Base-by-base conservation (phyloP, 2,113 vertebrate genomes). In the Plecturocebus donacophilus region DNA sequence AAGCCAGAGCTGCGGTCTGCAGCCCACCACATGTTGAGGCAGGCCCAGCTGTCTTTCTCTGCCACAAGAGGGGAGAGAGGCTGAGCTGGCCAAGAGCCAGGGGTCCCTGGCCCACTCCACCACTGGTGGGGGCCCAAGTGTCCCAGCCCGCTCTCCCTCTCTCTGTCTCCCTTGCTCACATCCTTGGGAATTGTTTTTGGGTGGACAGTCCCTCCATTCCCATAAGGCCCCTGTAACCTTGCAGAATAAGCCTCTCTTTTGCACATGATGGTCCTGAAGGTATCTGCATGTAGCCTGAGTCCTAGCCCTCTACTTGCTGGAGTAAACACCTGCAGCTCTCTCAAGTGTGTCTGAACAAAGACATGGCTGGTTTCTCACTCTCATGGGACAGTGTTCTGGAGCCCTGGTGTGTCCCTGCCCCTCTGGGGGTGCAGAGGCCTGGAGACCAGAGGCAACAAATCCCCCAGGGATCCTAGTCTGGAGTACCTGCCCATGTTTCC, bases 251-350 rank as follows among this genome's bases (percentile, higher is more conserved):
- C 20, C 21, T 56, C 19, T 58, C 35, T 13, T n/a, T 10, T 16
- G 54, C 42, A 35, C 0, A 1, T 0, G 13, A 20, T 0, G 0
- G 30, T 6, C 47, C 61, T 25, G 21, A 25, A 49, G 86, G 58
- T 17, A 1, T 14, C 1, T 12, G 30, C 0, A 9, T 13, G 1
- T 0, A 21, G 27, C 71, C 21, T 16, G 0, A 0, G 1, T 20
- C 3, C 76, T 23, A 8, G 2, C 27, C 54, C 10, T 10, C 56
- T 35, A 19, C 0, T 25, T 1, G 32, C 76, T 5, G 0, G 20
- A 38, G 23, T 27, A 6, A 13, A 19, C 10, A 1, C 0, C 19
- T 3, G 32, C 0, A 0, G 45, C 27, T 17, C 90, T 16, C 66
- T 49, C 64, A 4, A 9, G 40, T 0, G 0, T 2, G 42, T 54